Conservation (phyloP, 2,888 invertebrate species). For the Mantis religiosa region DNA sequence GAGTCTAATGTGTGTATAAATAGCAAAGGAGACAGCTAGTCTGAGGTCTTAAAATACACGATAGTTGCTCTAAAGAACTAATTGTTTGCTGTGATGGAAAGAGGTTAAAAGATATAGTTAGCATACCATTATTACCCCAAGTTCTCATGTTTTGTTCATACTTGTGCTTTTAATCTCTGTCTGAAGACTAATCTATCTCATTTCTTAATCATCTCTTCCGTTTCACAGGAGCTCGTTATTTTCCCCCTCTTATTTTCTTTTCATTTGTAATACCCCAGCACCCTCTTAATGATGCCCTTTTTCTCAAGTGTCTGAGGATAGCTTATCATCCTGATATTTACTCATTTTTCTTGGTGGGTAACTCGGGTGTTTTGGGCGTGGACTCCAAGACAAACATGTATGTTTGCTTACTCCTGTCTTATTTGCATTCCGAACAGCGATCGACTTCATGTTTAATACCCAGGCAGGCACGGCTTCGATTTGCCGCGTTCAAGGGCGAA, state of each 20-base stretch:
- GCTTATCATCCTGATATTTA: not conserved
- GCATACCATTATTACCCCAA: not conserved
- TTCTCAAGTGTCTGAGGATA: not conserved
- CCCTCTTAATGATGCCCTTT: not conserved
- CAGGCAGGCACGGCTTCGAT: not conserved
- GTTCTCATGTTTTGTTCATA: not conserved
- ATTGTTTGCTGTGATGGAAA: not conserved
- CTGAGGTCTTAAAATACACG: too few relatives aligned
- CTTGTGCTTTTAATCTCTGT: not conserved
- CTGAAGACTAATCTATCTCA: not conserved
- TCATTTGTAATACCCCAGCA: not conserved
- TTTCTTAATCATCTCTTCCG: not conserved
- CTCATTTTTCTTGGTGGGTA: not conserved
- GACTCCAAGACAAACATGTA: not conserved
- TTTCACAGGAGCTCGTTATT: not conserved
- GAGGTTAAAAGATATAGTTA: not conserved
- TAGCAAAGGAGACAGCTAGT: too few relatives aligned
- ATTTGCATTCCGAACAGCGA: not conserved
- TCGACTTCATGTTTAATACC: not conserved
- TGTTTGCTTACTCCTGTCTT: not conserved
- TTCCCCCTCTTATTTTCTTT: not conserved
- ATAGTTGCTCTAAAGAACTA: not conserved
- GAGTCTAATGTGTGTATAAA: too few relatives aligned
- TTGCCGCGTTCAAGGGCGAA: not conserved
- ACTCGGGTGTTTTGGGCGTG: not conserved